phyloP scores from a whole-genome alignment of 2,888 invertebrate genomes.

The Cosmia pyralina region DNA sequence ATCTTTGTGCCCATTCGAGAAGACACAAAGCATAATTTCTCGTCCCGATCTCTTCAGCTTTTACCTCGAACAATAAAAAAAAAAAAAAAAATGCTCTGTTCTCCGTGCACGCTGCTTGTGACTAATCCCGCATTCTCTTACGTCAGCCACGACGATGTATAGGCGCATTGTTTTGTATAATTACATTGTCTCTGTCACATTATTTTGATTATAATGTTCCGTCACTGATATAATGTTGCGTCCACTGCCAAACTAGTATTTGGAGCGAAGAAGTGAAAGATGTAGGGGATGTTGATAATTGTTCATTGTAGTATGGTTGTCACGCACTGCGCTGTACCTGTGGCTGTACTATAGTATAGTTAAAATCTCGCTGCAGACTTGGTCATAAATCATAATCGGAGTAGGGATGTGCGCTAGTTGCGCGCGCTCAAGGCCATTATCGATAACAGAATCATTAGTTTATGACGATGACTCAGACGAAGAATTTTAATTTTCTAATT shows the following conservation, averaged over 20 bases:
- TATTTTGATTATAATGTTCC: slow-evolving; percentile 56
- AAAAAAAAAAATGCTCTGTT: not conserved
- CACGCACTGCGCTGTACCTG: too few species aligned
- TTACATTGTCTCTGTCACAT: slow-evolving; percentile 49
- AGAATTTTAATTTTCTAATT: too few species aligned
- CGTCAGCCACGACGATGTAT: slow-evolving; percentile 17
- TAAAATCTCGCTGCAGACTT: too few species aligned
- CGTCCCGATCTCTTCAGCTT: not conserved
- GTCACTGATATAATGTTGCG: slow-evolving; percentile 48
- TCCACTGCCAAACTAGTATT: slow-evolving; percentile 36
- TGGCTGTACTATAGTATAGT: too few species aligned
- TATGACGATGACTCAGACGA: too few species aligned
- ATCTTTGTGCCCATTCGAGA: not conserved
- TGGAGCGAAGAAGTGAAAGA: slow-evolving; percentile 28
- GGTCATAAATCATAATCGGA: too few species aligned
- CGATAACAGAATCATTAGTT: too few species aligned
- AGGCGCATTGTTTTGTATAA: slow-evolving; percentile 44
- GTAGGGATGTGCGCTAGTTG: too few species aligned
- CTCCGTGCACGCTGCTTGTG: not conserved
- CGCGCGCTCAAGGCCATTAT: too few species aligned
- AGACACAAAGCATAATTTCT: not conserved
- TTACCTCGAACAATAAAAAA: not conserved
- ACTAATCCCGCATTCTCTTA: not conserved
- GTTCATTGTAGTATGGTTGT: not conserved
- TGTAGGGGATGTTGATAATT: slow-evolving; percentile 31